These are phyloP conservation scores for Serripes groenlandicus DNA, from an alignment of 2,888 invertebrate species.

Conservation along the genomic window DNA sequence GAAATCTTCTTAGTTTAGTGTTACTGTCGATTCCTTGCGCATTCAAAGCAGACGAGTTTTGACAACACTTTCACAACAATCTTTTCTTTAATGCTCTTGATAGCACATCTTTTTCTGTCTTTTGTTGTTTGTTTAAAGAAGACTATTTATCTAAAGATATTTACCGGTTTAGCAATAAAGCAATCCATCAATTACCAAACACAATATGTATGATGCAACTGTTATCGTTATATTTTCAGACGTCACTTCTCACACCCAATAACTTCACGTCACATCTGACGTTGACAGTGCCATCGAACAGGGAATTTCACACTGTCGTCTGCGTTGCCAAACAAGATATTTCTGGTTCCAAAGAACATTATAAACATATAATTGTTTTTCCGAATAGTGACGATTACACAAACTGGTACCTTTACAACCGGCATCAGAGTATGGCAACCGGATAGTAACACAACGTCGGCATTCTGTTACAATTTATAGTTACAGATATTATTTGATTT, in stretches of 20 bases:
- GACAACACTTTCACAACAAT: too few relatives aligned
- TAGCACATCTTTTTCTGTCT: too few relatives aligned
- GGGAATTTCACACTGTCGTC: slow-evolving; percentile 5
- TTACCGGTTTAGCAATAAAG: too few relatives aligned
- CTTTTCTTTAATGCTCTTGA: too few relatives aligned
- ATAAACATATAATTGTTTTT: slow-evolving; percentile 1
- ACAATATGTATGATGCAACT: too few relatives aligned
- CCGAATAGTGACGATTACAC: slow-evolving; percentile 2
- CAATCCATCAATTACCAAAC: too few relatives aligned
- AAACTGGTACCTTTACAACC: slow-evolving; percentile 11
- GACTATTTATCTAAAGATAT: too few relatives aligned
- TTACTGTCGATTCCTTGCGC: too few relatives aligned
- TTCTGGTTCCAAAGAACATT: neutral
- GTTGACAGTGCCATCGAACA: neutral
- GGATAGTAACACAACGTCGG: neutral
- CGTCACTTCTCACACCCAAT: neutral
- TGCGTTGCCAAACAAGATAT: slow-evolving; percentile 17
- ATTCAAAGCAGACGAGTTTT: too few relatives aligned
- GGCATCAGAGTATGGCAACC: neutral
- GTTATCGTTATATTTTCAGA: slow-evolving; percentile 14
- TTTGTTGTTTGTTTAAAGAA: too few relatives aligned
- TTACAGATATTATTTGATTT: neutral
- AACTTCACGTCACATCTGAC: slow-evolving; percentile 8
- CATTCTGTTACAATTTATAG: neutral
- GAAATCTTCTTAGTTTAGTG: too few relatives aligned